Base-by-base conservation (phyloP, 30 jellyfish, hydroid and myxozoan genomes). In the Catostylus mosaicus region DNA sequence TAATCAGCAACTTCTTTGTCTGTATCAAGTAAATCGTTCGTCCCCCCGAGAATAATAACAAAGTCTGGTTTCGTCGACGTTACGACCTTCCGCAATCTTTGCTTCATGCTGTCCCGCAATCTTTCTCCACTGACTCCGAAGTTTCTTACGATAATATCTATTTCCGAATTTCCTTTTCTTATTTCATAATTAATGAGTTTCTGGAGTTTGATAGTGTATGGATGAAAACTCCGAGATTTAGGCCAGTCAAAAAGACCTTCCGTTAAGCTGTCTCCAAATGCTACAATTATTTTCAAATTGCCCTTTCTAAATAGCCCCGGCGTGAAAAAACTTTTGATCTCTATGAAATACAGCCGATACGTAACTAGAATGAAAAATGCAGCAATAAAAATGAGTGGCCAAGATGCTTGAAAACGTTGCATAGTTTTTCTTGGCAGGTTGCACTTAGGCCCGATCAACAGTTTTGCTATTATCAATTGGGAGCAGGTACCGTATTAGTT, bases 211-310 rank as follows among this genome's bases (percentile, higher is more conserved):
- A 29, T 52, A 24, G 97, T 90, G 75, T 90, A 90, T 29, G 97
- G 97, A 50, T 82, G 90, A 66, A 83, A 83, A 43, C 35, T 64
- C 47, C 75, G 75, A 20, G 95, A 83, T 0, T 61, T 75, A 32
- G 95, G 97, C 96, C 95, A 83, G 75, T 77, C 89, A 34, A 73
- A 84, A 4, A 90, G 77, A n/a, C 97, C 97, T 75, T 75, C 96
- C 30, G 97, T 90, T n/a, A 90, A 54, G 73, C 97, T 90, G 88
- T 90, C 97, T 27, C 97, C 97, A 70, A 90, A 70, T 10, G 97
- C 97, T 67, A 83, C 68, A 7, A 90, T 69, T 1, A 37, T 57
- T 26, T 67, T 65, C 51, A 6, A 16, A 50, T 77, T 38, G 20
- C 33, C 35, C 30, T 27, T 30, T 32, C 20, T 40, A 1, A 1